Percentiles rank a stretch among this genome's conserved stretches.
Evolutionary conservation across 2,797 vertebrate species (phyloP).

Genomic region (Bradypodion pumilum): DNA sequence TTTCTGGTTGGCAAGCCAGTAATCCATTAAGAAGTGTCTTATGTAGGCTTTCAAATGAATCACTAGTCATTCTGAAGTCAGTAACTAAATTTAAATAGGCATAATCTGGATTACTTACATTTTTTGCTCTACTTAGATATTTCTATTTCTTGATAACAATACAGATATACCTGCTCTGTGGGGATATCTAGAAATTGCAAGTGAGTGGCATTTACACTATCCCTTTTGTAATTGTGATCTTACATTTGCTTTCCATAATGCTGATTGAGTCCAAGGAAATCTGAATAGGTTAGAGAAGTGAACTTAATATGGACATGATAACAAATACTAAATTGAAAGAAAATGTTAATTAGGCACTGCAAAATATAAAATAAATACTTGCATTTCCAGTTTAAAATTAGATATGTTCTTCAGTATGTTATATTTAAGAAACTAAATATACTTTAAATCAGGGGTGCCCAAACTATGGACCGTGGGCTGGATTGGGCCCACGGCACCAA

Average conservation of each 20-base stretch:
- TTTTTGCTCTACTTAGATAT: conserved; percentile 1
- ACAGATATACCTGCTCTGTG: neutral
- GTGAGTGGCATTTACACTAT: too few relatives aligned
- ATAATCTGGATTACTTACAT: conserved; percentile 50
- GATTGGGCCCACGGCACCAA: too few relatives aligned
- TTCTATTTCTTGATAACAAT: conserved; percentile 4
- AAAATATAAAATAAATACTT: neutral
- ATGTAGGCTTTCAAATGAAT: conserved; percentile 49
- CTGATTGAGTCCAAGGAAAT: neutral
- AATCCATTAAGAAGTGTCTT: conserved; percentile 51
- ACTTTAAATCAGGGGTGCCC: too few relatives aligned
- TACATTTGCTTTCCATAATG: neutral
- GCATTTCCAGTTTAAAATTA: neutral
- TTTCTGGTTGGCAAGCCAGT: conserved; percentile 23
- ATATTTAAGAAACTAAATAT: too few relatives aligned
- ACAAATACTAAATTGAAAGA: neutral
- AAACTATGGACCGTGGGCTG: too few relatives aligned
- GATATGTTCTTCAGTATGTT: too few relatives aligned
- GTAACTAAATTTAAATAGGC: conserved; percentile 43
- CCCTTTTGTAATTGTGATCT: neutral
- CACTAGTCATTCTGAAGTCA: conserved; percentile 31
- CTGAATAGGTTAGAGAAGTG: neutral
- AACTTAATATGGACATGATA: neutral
- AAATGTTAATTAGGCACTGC: neutral
- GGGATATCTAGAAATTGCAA: neutral